Base-by-base conservation (phyloP, 2,888 invertebrate genomes). In the Drosophila melanosoma region DNA sequence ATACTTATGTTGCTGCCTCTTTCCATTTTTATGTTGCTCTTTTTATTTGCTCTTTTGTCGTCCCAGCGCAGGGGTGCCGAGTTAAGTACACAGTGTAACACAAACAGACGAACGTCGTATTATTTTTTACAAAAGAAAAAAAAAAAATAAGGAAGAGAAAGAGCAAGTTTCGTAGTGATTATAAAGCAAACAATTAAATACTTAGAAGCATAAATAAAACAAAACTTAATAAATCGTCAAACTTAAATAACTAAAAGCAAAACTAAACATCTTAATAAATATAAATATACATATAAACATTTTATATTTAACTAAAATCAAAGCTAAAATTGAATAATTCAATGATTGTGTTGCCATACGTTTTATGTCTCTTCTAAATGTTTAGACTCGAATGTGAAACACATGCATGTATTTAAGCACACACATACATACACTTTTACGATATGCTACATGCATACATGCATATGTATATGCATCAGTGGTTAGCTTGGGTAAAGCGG, bases 341-440 rank as follows among this genome's bases (percentile, higher is more conserved):
- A 76, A 66, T 77, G 74, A 86, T 90, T 90, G 76, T 80, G 87
- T 84, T 88, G 71, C 42, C 63, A 79, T 83, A 83, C 67, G 69
- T 83, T 82, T 45, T 56, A 61, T 81, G 63, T 72, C 42, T 74
- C 74, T 79, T 82, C 79, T 79, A 69, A 79, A 54, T 79, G 82
- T 79, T 82, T 71, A 76, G 73, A 68, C 54, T 73, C 65, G 42
- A 49, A 76, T 45, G 59, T 23, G 29, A 63, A 64, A 57, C 61
- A 60, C 45, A 29, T 57, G 29, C 35, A 35, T 56, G 36, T 54
- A 36, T 61, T 52, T 23, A 29, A 42, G 40, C 8, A 33, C 11
- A 26, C n/a, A 32, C 10, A 48, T 26, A 64, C 11, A 10, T 8
- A 29, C 26, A 49, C 45, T 15, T 45, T 45, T 8, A 23, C 20